Base-by-base conservation (phyloP, 2,113 vertebrate genomes). In the Poeciliopsis turrubarensis region DNA sequence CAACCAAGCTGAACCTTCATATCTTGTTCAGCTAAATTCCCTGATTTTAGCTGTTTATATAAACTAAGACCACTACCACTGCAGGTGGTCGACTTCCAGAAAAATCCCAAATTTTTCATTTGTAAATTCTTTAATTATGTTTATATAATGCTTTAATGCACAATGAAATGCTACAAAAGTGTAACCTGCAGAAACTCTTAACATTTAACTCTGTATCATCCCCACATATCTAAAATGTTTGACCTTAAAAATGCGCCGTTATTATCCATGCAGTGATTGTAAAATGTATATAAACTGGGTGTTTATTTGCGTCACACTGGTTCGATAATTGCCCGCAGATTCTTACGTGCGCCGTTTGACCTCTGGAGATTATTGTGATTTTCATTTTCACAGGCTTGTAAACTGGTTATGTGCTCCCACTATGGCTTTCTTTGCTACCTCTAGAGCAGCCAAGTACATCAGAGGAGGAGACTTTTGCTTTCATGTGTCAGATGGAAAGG, bases 281-380 rank as follows among this genome's bases (percentile, higher is more conserved):
- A 89, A 88, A 86, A 78, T 84, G 75, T 81, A 60, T 66, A 83
- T 84, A 82, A 84, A 87, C 3, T 71, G 68, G 27, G 14, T 76
- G 75, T 83, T 86, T 77, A 90, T 87, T 86, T 80, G 65, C 39
- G 80, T 74, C 77, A 60, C 62, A 68, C 79, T 72, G 82, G 65
- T 85, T 83, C 77, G 84, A 81, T 74, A 69, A 66, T 44, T 65
- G 81, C 70, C 85, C 63, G 78, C 69, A 70, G 69, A 63, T 73
- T 81, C 61, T 75, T 84, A 75, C 86, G 37, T 71, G 37, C 70
- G 65, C 41, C 12, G 7, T 80, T 79, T 79, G 78, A 91, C 88
- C 88, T 83, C 67, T 32, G 81, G 77, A 82, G 71, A 74, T 83
- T 75, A 77, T 85, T 87, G 79, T 81, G 84, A 72, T 86, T 87